Base-by-base conservation (phyloP, 2,113 vertebrate genomes). In the Takifugu bimaculatus region DNA sequence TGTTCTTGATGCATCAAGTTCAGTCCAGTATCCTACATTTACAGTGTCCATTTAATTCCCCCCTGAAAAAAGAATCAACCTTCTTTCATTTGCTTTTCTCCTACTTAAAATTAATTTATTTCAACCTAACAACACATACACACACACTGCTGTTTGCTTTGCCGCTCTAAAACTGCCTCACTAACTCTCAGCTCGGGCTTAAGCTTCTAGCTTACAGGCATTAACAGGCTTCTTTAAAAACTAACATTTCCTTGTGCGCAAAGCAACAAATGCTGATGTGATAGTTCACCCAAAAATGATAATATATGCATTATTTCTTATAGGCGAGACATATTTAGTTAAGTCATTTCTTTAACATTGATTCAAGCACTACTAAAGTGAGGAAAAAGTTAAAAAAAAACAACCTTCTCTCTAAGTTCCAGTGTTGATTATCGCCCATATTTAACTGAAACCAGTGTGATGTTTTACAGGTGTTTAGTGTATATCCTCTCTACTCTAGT, bases 171-270 rank as follows among this genome's bases (percentile, higher is more conserved):
- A 4, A 14, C 39, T 50, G 44, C 69, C 42, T 20, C 20, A 20
- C 20, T 20, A 20, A 20, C 20, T 20, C 20, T 20, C 20, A 20
- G 20, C 20, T 20, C 20, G 20, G 20, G 20, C 20, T 39, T 39
- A 65, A 66, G 57, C 43, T 28, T 68, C 53, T 57, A 20, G 14
- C 47, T 61, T 28, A 20, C 10, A 20, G 44, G 43, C 12, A 59
- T 5, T 29, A 1, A 63, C 25, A 5, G 6, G 1, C 50, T 26
- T 29, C 20, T 51, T 61, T 4, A 65, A 44, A 32, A 28, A 43
- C 53, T 50, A 10, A 26, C n/a, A 35, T 27, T n/a, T 4, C 11
- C 25, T 39, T 44, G 7, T 54, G 25, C 47, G 25, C 35, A 72
- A 13, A 50, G 52, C n/a, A 50, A n/a, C 57, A 39, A 39, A 39